Evolutionary conservation across 2,888 invertebrate genomes (phyloP), one percentile per base, ranked within the genome.

Genomic region (Nomada hirtipes): DNA sequence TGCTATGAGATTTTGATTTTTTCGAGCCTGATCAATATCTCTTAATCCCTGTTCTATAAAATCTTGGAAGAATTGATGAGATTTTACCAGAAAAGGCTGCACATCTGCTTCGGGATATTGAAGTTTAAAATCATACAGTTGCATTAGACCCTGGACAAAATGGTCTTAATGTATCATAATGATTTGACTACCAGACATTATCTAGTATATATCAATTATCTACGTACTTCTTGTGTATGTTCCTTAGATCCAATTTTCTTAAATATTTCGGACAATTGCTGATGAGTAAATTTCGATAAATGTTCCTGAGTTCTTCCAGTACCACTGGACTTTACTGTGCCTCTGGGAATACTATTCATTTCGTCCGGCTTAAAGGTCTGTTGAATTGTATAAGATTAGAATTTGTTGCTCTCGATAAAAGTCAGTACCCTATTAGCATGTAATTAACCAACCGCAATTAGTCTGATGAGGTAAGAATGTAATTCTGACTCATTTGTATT

Each of bases 211-310:
- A 63, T 44, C 50, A 60, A 52, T 75, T 20, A 29, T 52, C 47
- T 55, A 68, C 82, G 79, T 87, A 94, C 95, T 91, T 96, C 95
- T 90, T 95, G 94, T 3, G 97, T 97, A 82, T 97, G 97, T 84
- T 98, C 97, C 94, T 98, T 98, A 64, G 96, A 97, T 55, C 98
- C 98, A 90, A 98, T 98, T 90, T 98, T 96, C 94, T 97, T 97
- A 89, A 98, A 97, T 90, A 98, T 98, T 90, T 97, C 97, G 0
- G 98, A 97, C 79, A 99, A 94, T 88, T 97, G 96, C 85, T 98
- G 98, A 91, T 98, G 98, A n/a, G 97, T 96, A 23, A 96, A 96
- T 90, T 97, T 96, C 4, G 97, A 97, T 79, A 98, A 94, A 0
- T 96, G 94, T 93, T 95, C 94, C 61, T 95, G 93, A 69, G 92